Percentiles rank a stretch among this genome's conserved stretches.
These are phyloP conservation scores for Deroplatys truncata DNA, from an alignment of 2,888 invertebrate species.

Conservation along the genomic window DNA sequence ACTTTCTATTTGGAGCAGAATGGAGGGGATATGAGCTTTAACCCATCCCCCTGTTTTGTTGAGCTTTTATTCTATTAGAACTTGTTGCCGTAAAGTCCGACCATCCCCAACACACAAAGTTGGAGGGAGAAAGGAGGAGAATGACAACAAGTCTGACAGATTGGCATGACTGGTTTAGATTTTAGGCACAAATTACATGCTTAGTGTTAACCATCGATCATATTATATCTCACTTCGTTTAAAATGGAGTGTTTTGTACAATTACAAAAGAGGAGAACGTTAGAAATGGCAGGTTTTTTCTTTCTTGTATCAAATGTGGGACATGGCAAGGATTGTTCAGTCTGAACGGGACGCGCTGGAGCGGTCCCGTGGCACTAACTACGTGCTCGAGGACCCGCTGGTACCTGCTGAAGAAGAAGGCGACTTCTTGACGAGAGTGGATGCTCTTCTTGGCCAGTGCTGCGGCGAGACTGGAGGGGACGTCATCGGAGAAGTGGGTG, in stretches of 20 bases:
- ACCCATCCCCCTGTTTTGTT: no score
- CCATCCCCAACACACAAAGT: no score
- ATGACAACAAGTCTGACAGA: no score
- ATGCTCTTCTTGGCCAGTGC: slow-evolving; percentile 48
- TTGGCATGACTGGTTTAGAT: no score
- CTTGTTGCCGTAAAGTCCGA: no score
- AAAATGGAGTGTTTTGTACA: neutral
- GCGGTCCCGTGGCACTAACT: neutral
- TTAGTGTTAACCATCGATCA: neutral
- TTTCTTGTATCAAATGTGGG: no score
- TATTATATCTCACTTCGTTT: neutral
- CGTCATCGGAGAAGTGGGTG: slow-evolving; percentile 67
- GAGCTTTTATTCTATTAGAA: no score
- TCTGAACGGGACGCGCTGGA: neutral
- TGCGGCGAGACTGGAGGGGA: slow-evolving; percentile 75
- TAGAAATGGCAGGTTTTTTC: neutral
- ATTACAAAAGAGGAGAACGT: no score
- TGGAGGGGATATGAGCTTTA: no score
- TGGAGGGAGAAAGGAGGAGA: no score
- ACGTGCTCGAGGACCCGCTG: neutral
- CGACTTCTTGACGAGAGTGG: slow-evolving; percentile 33
- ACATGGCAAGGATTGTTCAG: neutral
- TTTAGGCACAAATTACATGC: no score
- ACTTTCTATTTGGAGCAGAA: no score
- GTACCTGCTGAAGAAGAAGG: neutral